A percentile compares a stretch with the other conserved stretches of the same genome.
Evolutionary conservation across 2,888 invertebrate species (phyloP).

Genomic region (Apodemia hepburni): DNA sequence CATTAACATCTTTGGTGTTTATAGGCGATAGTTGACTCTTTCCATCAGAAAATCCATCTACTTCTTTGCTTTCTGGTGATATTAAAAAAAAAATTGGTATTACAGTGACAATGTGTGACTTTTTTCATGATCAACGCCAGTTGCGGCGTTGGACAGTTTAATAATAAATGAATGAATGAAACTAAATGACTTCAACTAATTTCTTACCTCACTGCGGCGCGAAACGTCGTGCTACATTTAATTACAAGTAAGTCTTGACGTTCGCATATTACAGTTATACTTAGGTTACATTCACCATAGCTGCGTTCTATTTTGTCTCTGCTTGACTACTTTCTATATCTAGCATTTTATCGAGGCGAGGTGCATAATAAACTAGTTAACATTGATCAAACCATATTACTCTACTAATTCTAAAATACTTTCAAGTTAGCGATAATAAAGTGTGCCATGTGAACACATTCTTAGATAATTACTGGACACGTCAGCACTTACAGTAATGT

Average conservation of each 20-base stretch:
- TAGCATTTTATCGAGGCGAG: constrained; percentile 23
- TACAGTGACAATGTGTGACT: no score
- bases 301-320: constrained; percentile 25
- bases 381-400: constrained; percentile 16
- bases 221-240: constrained; percentile 13
- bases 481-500: not conserved
- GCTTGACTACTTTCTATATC: constrained; percentile 30
- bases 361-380: constrained; percentile 23
- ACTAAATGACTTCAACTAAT: not conserved
- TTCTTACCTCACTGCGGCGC: not conserved
- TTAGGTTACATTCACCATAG: constrained; percentile 29
- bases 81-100: no score
- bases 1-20: no score
- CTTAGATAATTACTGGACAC: not conserved
- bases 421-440: constrained; percentile 3
- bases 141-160: no score
- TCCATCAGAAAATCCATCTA: no score
- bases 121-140: no score
- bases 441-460: constrained; percentile 2
- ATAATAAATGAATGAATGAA: no score
- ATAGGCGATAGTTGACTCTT: no score
- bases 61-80: no score
- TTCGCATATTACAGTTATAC: constrained; percentile 17
- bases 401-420: constrained; percentile 11
- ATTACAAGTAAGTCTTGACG: constrained; percentile 9